Evolutionary conservation across 2,888 invertebrate genomes (phyloP), one percentile per base, ranked within the genome.

Genomic region (Unio delphinus): DNA sequence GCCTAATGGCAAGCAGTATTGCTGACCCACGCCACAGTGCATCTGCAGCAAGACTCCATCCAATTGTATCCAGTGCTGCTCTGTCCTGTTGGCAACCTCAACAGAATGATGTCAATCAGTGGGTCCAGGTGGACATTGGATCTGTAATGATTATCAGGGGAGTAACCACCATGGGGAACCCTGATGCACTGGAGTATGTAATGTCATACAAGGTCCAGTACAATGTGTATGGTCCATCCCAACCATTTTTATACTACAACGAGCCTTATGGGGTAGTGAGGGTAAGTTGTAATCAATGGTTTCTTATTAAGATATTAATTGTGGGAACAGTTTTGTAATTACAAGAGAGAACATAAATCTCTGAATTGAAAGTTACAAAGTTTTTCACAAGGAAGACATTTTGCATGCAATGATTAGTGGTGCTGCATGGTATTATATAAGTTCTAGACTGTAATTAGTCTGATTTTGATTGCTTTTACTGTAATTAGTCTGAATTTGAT

Each of bases 251-350:
- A 20, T 77, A 72, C 56, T 84, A 84, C 68, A 80, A 82, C 61
- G 81, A 84, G 65, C 84, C 84, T 6, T 84, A 76, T 56, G 79
- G 80, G 34, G 66, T 59, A 1, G 67, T 75, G 8, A 80, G 76
- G 79, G 84, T 84, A 70, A 61, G 61, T 61, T 34, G n/a, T 34
- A 15, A 17, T 57, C 20, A 57, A 34, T 59, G 18, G 15, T 45
- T 45, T 15, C 45, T 63, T 20, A 7, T 63, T 20, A 7, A 45
- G 15, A 45, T 15, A 45, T 45, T 0, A 15, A 15, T 45, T 15
- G 15, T 45, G 45, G 45, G 45, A 45, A 45, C 45, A 11, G 45
- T 8, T 0, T 45, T 45, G 45, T 1, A 45, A 11, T 45, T 45
- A 45, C 45, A 45, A 45, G 11, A 45, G 45, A 45, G 45, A 45